Evolutionary conservation across 2,113 vertebrate genomes (phyloP), one percentile per base, ranked within the genome.

Genomic region (Otolemur garnettii): DNA sequence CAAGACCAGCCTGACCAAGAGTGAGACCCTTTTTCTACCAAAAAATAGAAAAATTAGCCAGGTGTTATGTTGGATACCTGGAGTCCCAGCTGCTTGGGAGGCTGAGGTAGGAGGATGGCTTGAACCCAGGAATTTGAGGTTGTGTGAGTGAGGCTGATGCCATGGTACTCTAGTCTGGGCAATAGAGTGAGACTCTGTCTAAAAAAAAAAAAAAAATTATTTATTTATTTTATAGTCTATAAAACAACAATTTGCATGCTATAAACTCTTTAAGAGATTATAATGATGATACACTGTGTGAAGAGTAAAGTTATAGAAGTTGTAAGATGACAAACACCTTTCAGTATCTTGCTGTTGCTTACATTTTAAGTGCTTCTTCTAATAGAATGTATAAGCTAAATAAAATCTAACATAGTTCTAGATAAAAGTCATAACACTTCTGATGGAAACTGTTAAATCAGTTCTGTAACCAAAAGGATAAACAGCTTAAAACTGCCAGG

Each of bases 361-460:
- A 50, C 17, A 72, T 93, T 91, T 72, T 26, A 89, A 59, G 62
- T 78, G 35, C 77, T 95, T 97, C 95, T 95, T 87, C 45, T 50
- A 50, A 50, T 50, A 93, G 96, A 95, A 93, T 59, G 88, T 82
- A 64, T 24, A 69, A 57, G 85, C 59, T 60, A 71, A 57, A 86
- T n/a, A 64, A 80, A 92, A 45, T 55, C 81, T 68, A 90, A 85
- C 80, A 42, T 1, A 60, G 62, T 59, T 96, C 66, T 91, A 71
- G 75, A 71, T 90, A 82, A 93, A 95, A 64, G 66, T 45, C 87
- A 69, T 96, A 85, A 86, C 80, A 75, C 82, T 89, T 97, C 78
- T 97, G 91, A 93, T 89, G 96, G 97, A 97, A 97, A 97, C 82
- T 96, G 93, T 95, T 79, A 87, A 89, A 90, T 78, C 85, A 83